Base-by-base conservation (phyloP, 2,888 invertebrate species). In the Tridacna gigas region DNA sequence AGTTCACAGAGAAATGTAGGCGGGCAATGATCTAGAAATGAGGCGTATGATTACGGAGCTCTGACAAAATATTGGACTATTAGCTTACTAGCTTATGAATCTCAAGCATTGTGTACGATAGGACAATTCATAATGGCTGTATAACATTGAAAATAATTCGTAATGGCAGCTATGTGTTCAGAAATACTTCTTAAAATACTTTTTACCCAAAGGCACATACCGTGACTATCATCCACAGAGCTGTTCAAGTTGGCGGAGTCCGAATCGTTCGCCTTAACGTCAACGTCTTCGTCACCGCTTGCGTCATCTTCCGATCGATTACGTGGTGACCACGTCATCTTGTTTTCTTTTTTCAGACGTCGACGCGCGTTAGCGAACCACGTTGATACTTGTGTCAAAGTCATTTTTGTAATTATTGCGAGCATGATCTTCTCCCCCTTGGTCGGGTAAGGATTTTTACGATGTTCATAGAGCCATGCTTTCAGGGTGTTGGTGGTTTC, bases 401-500 rank as follows among this genome's bases (percentile, higher is more conserved):
- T 98, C 98, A 98, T 98, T 95, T 98, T 98, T 82, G 98, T 98
- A 94, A 98, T 97, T 94, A 98, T 98, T 89, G 98, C 98, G 94
- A 98, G 95, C 97, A 98, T 98, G 91, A 98, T 98, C 95, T 99
- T 98, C 96, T 99, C 98, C 51, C 98, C 98, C 95, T 98, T 98
- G 87, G 98, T 98, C 26, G 98, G 98, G 95, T 98, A 99, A 0
- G 98, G 98, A 95, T 98, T 98, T 95, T 98, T 98, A 95, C 98
- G 97, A 96, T 99, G 98, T 95, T 99, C 98, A 95, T 98, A 98
- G 78, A 99, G 96, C 98, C 99, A 98, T 89, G 98, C 98, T 95
- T 99, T 99, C 77, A 99, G 96, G 69, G 99, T 99, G 86, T 98
- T 98, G 80, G 99, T 99, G 37, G 99, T 99, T 95, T 99, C 99